Evolutionary conservation across 2,113 vertebrate species (phyloP).

Genomic region (Platichthys flesus): DNA sequence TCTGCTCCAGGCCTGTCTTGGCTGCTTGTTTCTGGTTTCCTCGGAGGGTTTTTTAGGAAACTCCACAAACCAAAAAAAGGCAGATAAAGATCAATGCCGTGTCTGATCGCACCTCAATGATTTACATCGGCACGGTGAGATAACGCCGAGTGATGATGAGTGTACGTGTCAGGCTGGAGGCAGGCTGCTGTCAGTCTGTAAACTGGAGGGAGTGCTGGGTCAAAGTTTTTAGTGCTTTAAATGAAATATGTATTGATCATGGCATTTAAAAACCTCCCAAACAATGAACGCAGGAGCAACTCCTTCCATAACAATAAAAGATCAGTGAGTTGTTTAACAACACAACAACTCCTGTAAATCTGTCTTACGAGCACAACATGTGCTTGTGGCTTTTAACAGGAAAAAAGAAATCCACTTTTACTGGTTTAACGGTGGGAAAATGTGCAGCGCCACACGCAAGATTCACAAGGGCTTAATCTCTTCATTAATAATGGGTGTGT

Average conservation of each 20-base stretch:
- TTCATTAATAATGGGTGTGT: not conserved
- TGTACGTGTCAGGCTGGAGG: conserved; percentile 11
- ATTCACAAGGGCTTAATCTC: too few species aligned
- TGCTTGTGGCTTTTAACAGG: not conserved
- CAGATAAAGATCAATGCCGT: conserved; percentile 20
- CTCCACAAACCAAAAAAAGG: conserved; percentile 15
- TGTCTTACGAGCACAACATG: not conserved
- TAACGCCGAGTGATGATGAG: not conserved
- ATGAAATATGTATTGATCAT: too few species aligned
- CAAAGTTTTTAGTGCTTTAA: not conserved
- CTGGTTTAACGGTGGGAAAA: not conserved
- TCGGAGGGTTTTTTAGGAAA: conserved; percentile 24
- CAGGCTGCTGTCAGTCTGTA: not conserved
- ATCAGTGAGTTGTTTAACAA: not conserved
- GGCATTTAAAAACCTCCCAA: too few species aligned
- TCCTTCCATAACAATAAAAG: not conserved
- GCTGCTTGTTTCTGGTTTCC: conserved; percentile 33
- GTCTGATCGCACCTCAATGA: conserved; percentile 20
- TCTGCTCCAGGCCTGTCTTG: conserved; percentile 15
- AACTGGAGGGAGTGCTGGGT: not conserved
- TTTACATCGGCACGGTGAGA: conserved; percentile 7
- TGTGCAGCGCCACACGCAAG: too few species aligned
- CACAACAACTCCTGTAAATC: not conserved
- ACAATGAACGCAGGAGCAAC: not conserved
- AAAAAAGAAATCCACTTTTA: not conserved